Percentiles rank a stretch among this genome's conserved stretches.
These are phyloP conservation scores for Drosophila histrio DNA, from an alignment of 2,888 invertebrate species.

Conservation along the genomic window DNA sequence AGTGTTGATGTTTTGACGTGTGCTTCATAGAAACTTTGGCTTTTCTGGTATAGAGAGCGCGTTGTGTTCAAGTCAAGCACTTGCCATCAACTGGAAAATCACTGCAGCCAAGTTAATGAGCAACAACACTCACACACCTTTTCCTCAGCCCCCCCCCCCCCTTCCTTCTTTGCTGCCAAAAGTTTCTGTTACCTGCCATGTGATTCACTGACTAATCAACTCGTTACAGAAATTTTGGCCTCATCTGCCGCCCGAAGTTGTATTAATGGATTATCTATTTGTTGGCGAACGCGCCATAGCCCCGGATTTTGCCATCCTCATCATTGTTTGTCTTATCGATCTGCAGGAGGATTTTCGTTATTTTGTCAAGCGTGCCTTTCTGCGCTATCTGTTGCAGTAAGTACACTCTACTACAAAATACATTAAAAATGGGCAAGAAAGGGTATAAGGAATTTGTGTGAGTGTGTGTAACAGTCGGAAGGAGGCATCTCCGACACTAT, in stretches of 20 bases:
- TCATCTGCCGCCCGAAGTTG: slow-evolving; percentile 82
- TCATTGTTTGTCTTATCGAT: slow-evolving; percentile 83
- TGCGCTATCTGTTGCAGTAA: slow-evolving; percentile 83
- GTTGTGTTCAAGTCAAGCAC: slow-evolving; percentile 55
- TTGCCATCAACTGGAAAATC: slow-evolving; percentile 68
- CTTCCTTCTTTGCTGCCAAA: slow-evolving; percentile 24
- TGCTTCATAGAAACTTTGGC: slow-evolving; percentile 65
- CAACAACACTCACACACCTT: slow-evolving; percentile 29
- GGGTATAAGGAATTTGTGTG: too few relatives aligned
- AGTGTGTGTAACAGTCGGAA: too few relatives aligned
- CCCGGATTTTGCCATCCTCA: slow-evolving; percentile 78
- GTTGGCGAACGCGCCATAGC: slow-evolving; percentile 79
- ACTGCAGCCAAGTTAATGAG: slow-evolving; percentile 74
- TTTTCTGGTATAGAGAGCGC: slow-evolving; percentile 30
- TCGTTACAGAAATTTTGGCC: slow-evolving; percentile 83
- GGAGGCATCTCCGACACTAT: too few relatives aligned
- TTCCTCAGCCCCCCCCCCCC: not conserved
- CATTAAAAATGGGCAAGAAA: too few relatives aligned
- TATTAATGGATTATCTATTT: slow-evolving; percentile 84
- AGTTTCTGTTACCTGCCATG: slow-evolving; percentile 62
- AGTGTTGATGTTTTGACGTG: slow-evolving; percentile 79
- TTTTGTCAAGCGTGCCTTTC: slow-evolving; percentile 82
- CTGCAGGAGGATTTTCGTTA: slow-evolving; percentile 84
- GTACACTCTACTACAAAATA: slow-evolving; percentile 15
- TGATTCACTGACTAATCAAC: slow-evolving; percentile 65